Percentiles rank a stretch among this genome's conserved stretches.
Conservation (phyloP, 2,797 vertebrate genomes). For the Loris lydekkerianus region DNA sequence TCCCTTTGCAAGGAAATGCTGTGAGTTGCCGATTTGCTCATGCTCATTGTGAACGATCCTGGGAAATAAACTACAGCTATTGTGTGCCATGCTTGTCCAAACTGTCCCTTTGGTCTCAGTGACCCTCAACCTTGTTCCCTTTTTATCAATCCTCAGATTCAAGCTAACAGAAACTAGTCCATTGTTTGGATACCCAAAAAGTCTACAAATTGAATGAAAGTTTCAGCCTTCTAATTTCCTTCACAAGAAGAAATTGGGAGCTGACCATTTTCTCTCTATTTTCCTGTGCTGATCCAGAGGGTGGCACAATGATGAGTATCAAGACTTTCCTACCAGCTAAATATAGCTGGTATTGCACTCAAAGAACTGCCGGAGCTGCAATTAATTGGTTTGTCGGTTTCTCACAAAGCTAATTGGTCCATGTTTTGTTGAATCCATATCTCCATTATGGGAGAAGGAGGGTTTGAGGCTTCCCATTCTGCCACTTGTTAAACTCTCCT, state of each 20-base stretch:
- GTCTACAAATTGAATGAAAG: not conserved
- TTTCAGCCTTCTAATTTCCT: not conserved
- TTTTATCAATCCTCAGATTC: not conserved
- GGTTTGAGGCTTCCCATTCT: not conserved
- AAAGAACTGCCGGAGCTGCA: not conserved
- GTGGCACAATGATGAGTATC: not conserved
- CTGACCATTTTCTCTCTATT: not conserved
- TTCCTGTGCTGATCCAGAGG: not conserved
- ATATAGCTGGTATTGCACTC: not conserved
- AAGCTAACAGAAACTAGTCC: not conserved
- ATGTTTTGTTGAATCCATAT: not conserved
- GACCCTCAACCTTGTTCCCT: fast-evolving
- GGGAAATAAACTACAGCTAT: not conserved
- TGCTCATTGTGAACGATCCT: not conserved
- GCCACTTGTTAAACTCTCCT: not conserved
- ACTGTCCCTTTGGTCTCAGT: not conserved
- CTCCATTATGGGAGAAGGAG: too few species aligned
- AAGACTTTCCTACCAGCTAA: not conserved
- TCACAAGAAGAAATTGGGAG: too few species aligned
- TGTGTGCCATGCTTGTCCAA: not conserved
- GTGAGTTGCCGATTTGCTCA: not conserved
- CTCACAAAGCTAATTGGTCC: not conserved
- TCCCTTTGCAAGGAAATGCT: not conserved
- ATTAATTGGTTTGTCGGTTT: not conserved
- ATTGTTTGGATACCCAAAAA: not conserved